Evolutionary conservation across 2,888 invertebrate species (phyloP), one percentile per base, ranked within the genome.

Genomic region (Synanthedon vespiformis): DNA sequence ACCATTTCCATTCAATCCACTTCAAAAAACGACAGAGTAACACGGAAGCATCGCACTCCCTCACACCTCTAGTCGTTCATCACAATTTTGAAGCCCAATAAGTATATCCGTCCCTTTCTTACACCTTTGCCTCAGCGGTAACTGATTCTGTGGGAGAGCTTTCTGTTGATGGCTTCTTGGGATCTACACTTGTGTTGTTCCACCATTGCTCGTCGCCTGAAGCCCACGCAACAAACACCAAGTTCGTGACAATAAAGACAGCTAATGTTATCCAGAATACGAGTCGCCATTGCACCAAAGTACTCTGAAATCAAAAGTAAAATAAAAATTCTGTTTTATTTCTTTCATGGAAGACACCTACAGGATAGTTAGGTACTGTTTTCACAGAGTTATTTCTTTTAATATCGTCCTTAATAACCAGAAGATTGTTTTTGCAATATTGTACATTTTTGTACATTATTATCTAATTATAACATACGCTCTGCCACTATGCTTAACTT

Each of bases 231-330:
- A 92, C 82, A 72, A 92, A 96, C 8, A 94, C 84, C 1, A 92
- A 56, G 70, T 93, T 94, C 0, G 94, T 92, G 0, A 90, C 64
- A n/a, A 90, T 74, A 67, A 95, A 92, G 1, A 95, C 90, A 0
- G 77, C 91, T 18, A 94, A 86, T 4, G 94, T 90, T 61, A 95
- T 92, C 93, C 95, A 94, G 76, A 95, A 95, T 0, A 95, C 95
- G 2, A 89, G 66, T 27, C 92, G 88, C 95, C 95, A 95, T 80
- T 94, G 91, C 1, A 79, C 72, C 27, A 92, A 64, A 1, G 89
- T 88, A 63, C 91, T 90, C 91, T 91, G 76, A 34, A 70, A 76
- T n/a, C 3, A 44, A 1, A 44, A 44, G 44, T 6, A 13, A 44
- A 44, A 13, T 6, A 44, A 1, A 44, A 13, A 8, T 34, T 2